Evolutionary conservation across 1,140 invertebrate genomes (phyloP), one percentile per base, ranked within the genome.

Genomic region (Bactericera cockerelli): DNA sequence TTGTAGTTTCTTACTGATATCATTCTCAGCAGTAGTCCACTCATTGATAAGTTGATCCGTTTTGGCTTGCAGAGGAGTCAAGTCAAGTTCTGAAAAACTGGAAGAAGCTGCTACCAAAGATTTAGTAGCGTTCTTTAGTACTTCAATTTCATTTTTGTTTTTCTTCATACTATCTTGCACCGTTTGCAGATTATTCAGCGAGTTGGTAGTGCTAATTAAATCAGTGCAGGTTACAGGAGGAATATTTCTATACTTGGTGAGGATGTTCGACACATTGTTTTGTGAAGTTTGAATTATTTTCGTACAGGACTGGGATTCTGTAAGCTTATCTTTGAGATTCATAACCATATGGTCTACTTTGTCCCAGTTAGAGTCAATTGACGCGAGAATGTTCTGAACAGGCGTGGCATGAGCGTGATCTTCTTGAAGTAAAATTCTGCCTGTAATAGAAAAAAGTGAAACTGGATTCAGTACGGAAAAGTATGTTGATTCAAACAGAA

Each of bases 351-450:
- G 81, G 58, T 83, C 81, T 0, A 89, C 71, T 65, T 83, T 83
- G 65, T 89, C 87, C 79, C 84, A 92, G 59, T 83, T 82, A 26
- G 80, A 78, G 63, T 91, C 86, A 33, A 87, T 77, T 0, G 81
- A 77, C 1, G 84, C 77, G 0, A 92, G 67, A 33, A 81, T 80
- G 59, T 84, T 84, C 70, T 92, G 88, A 59, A 91, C 82, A 2
- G 80, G 79, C 2, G 82, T 80, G 69, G 84, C 82, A 63, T 84
- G 85, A 25, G 79, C 78, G 62, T 87, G 81, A 71, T 91, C 88
- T 71, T 87, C 82, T 64, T 84, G 81, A 76, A 90, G 84, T 33
- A 92, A 69, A 56, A 81, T 74, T 19, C 82, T 74, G 1, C 86
- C 87, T 73, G 42, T 6, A 49, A 49, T 16, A 31, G 4, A 4